phyloP scores from a whole-genome alignment of 2,113 vertebrate genomes.

The Hippocampus barbouri region DNA sequence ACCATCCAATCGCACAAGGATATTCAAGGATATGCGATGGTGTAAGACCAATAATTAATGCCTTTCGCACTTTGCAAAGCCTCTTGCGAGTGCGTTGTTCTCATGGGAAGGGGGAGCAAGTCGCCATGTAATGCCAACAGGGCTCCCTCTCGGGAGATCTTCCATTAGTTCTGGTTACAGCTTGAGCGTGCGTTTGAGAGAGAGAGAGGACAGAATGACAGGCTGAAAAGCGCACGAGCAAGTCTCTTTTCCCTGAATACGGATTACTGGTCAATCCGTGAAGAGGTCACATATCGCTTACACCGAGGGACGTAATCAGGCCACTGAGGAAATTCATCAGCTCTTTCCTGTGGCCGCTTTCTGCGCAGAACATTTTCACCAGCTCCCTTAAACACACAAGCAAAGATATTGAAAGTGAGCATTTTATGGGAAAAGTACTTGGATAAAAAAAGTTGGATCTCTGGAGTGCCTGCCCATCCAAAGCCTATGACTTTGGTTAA shows the following conservation, averaged over 20 bases:
- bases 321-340: conserved; percentile 62
- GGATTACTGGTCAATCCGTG: conserved; percentile 26
- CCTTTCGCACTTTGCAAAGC: background rate
- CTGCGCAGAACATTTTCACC: conserved; percentile 72
- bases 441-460: background rate
- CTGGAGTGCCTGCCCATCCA: background rate
- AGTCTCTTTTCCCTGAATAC: background rate
- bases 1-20: background rate
- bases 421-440: background rate
- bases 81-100: conserved; percentile 10
- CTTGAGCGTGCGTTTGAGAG: background rate
- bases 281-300: conserved; percentile 47
- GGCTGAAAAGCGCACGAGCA: conserved; percentile 5
- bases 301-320: conserved; percentile 55
- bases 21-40: conserved; percentile 1
- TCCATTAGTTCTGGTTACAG: conserved; percentile 11
- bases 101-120: background rate
- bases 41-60: conserved; percentile 2
- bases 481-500: too few relatives aligned
- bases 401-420: conserved; percentile 4
- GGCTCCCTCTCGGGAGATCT: conserved; percentile 20
- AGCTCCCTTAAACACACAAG: conserved; percentile 68
- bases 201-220: conserved; percentile 1
- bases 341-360: conserved; percentile 62
- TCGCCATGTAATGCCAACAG: conserved; percentile 18